Evolutionary conservation across 2,113 vertebrate genomes (phyloP).

Genomic region (Picathartes gymnocephalus): DNA sequence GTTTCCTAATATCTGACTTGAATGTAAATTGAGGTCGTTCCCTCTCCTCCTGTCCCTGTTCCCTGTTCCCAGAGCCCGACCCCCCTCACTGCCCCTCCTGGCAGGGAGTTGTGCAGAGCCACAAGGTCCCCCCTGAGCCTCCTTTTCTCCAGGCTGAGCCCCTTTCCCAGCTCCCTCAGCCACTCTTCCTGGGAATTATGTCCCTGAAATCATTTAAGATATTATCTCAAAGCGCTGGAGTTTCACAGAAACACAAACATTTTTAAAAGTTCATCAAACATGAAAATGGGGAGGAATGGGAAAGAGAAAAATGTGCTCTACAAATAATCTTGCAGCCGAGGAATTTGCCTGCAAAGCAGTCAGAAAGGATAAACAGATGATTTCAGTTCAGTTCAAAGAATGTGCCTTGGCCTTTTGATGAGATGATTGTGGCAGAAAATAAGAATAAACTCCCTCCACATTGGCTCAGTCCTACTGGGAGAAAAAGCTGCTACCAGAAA

Average conservation of each 20-base stretch:
- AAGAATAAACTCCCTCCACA: background rate
- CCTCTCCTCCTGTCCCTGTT: background rate
- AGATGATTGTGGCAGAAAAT: background rate
- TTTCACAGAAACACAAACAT: background rate
- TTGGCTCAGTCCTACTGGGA: background rate
- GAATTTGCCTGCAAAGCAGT: background rate
- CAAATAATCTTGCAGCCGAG: background rate
- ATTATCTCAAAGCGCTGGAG: background rate
- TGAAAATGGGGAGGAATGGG: background rate
- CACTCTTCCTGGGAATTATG: accelerated
- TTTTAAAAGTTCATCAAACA: background rate
- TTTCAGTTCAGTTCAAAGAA: background rate
- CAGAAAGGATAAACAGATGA: background rate
- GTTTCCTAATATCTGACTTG: accelerated
- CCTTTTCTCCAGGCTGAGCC: background rate
- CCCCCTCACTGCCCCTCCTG: background rate
- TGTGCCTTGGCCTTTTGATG: background rate
- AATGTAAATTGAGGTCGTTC: accelerated
- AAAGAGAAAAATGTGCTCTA: background rate
- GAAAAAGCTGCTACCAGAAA: background rate
- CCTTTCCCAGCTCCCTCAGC: background rate
- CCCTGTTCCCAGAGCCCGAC: background rate
- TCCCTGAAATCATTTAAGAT: background rate
- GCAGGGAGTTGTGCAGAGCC: background rate
- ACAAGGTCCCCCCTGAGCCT: accelerated